These are phyloP conservation scores for Megaceryle alcyon DNA, from an alignment of 2,797 vertebrate species.

Conservation along the genomic window DNA sequence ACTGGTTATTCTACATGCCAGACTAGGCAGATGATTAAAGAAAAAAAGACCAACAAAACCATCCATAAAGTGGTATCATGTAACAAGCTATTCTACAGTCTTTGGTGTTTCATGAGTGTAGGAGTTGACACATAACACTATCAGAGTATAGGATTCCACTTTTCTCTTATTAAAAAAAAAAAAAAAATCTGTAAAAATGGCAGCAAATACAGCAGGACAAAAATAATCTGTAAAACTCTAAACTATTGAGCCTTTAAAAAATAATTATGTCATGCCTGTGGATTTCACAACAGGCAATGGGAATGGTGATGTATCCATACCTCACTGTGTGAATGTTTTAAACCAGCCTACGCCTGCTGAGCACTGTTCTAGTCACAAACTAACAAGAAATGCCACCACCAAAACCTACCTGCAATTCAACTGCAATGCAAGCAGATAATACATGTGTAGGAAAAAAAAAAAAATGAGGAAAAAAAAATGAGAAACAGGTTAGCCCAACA, in stretches of 20 bases:
- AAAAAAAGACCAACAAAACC: not conserved
- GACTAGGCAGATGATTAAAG: not conserved
- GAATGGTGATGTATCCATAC: not conserved
- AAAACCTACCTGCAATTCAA: not conserved
- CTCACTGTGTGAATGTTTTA: not conserved
- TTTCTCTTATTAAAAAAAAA: not conserved
- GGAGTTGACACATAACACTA: not conserved
- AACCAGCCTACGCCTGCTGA: not conserved
- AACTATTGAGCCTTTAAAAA: not conserved
- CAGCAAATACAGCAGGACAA: not conserved
- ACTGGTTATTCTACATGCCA: not conserved
- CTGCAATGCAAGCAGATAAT: not conserved
- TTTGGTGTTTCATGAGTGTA: not conserved
- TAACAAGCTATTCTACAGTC: not conserved
- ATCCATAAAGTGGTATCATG: not conserved
- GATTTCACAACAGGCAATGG: not conserved
- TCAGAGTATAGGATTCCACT: not conserved
- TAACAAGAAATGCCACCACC: not conserved
- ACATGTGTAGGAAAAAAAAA: not conserved
- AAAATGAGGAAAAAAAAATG: not conserved
- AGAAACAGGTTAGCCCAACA: not conserved
- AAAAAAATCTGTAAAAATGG: not conserved
- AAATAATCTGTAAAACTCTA: not conserved
- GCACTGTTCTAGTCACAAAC: not conserved
- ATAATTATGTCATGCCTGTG: fast-evolving